phyloP scores from a whole-genome alignment of 2,797 vertebrate species.

The Anguilla anguilla region DNA sequence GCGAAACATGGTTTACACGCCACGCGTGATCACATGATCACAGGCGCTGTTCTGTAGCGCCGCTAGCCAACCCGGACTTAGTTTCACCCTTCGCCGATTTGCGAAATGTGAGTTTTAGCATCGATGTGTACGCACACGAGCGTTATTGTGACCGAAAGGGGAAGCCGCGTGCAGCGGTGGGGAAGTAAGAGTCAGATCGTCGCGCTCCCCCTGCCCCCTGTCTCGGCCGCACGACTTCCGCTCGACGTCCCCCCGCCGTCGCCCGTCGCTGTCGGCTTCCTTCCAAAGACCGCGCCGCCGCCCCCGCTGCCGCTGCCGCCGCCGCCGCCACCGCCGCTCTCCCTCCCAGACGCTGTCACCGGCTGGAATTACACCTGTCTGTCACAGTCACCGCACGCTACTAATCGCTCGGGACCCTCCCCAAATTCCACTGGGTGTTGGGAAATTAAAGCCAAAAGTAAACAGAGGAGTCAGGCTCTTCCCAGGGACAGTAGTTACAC shows the following conservation, averaged over 20 bases:
- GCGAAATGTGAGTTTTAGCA: background rate
- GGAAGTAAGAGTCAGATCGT: background rate
- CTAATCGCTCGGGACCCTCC: conserved; percentile 48
- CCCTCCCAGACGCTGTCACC: conserved; percentile 1
- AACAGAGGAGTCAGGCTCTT: conserved; percentile 62
- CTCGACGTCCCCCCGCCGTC: background rate
- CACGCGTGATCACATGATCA: background rate
- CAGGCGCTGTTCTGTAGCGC: background rate
- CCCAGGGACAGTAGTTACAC: conserved; percentile 56
- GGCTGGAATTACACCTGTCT: conserved; percentile 5
- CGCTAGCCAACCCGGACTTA: too few species aligned
- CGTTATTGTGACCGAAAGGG: background rate
- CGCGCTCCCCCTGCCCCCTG: background rate
- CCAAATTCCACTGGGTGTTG: conserved; percentile 53
- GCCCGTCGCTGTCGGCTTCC: background rate
- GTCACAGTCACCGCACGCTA: conserved; percentile 42
- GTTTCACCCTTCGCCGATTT: background rate
- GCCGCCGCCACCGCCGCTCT: background rate
- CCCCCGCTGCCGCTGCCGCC: too few species aligned
- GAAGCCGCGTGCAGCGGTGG: background rate
- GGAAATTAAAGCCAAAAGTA: conserved; percentile 55
- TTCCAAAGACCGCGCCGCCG: background rate
- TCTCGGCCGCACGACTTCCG: background rate
- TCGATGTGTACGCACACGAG: background rate
- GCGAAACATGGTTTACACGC: background rate